Base-by-base conservation (phyloP, 2,888 invertebrate species). In the Icerya purchasi region DNA sequence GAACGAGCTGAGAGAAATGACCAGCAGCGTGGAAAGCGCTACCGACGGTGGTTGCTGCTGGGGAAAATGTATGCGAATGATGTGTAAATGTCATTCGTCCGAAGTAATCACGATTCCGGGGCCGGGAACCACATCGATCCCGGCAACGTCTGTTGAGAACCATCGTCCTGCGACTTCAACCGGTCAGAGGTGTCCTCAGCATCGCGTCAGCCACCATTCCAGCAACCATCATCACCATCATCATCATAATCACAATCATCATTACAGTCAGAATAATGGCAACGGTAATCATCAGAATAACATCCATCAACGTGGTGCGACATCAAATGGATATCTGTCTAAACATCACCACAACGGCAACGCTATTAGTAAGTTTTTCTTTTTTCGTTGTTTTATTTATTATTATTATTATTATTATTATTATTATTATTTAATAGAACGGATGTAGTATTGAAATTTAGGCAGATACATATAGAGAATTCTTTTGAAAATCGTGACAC, bases 61-160 rank as follows among this genome's bases (percentile, higher is more conserved):
- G 60, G 60, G 56, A 56, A 55, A 56, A 36, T 60, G 60, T 53
- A 60, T 60, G 55, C 56, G 60, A 52, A 60, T 56, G 51, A 60
- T 60, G 60, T 60, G 60, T 56, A 60, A 60, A 56, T 60, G 60
- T 36, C 36, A 36, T 8, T 36, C 36, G 5, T 36, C 36, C 36
- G 36, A 36, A 8, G 36, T 36, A 36, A 36, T 36, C 36, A 36
- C 36, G 5, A 36, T 14, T 36, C 36, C 14, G 5, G 36, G 8
- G 14, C 36, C 14, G 5, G 36, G 8, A 36, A 36, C 36, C 36
- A 8, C 36, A 8, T 36, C 36, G 36, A 5, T 8, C 5, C 36
- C 36, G 36, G 36, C 14, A 5, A 36, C 36, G 5, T 36, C 36
- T 8, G 36, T 36, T 36, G 36, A 36, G 8, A 36, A 36, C 14